Evolutionary conservation across 2,797 vertebrate species (phyloP), one percentile per base, ranked within the genome.

Genomic region (Synaphobranchus kaupii): DNA sequence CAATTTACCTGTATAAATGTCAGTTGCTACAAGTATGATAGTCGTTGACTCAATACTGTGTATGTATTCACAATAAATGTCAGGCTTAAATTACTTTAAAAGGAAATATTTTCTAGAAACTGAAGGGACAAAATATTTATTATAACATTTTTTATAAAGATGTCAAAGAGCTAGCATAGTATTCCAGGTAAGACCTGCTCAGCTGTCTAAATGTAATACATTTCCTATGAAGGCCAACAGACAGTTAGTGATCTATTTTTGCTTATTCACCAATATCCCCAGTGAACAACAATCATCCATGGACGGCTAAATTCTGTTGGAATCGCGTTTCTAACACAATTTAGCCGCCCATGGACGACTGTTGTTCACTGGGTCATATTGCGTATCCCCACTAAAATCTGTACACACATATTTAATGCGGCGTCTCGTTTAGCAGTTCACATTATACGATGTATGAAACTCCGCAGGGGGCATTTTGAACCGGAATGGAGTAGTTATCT

Each of bases 391-490:
- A 81, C 25, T 81, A 15, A 48, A 48, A 50, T 81, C 3, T 81
- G 44, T 48, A 81, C 9, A 22, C 47, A 81, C 76, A 80, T 47
- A 47, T 81, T 48, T 25, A 81, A 48, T 50, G 47, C n/a, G 47
- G 78, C 78, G 50, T 81, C 47, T 81, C 47, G 1, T 81, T 48
- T 50, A 48, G 47, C 78, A n/a, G 78, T 50, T 81, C 44, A 81
- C 78, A 81, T 81, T 50, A 66, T 50, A 48, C 25, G 78, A 81
- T 81, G 34, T n/a, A 81, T 81, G 20, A 48, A 22, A 50, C 44
- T 48, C 78, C 50, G 47, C 44, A 48, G 44, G 47, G 78, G 22
- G 39, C 22, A 81, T n/a, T 81, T 81, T 78, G 73, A 4, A 39
- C 34, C n/a, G 78, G 78, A 78, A 78, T 78, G 39, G 39, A 81